Evolutionary conservation across 2,888 invertebrate species (phyloP), one percentile per base, ranked within the genome.

Genomic region (Macroteleia sp.): DNA sequence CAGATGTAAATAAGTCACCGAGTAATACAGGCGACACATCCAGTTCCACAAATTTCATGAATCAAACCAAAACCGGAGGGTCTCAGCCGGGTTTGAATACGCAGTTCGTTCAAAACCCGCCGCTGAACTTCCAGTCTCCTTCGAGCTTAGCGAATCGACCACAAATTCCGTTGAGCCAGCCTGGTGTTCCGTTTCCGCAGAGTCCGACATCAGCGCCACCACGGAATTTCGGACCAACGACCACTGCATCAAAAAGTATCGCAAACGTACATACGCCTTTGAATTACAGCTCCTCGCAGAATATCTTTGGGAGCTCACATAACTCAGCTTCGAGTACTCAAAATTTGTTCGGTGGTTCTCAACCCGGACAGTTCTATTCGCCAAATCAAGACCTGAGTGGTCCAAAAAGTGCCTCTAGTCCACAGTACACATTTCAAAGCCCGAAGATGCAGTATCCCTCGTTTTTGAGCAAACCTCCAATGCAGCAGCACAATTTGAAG

Each of bases 361-460:
- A 80, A 16, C 32, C 30, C n/a, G 70, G 30, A 42, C 78, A 62
- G 57, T 69, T 64, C 8, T 59, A 69, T 19, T 1, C 61, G 20
- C 80, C 74, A 44, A 82, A 44, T 54, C 79, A 77, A 57, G 77
- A 73, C 41, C 44, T 75, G 61, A 52, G 79, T 36, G 79, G 57
- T 30, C 67, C 73, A 46, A 79, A 74, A 77, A 77, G 79, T 73
- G 77, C 73, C 80, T 73, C 79, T 75, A 81, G 64, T 79, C 77
- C 69, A 17, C 80, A 73, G 59, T 69, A 44, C 61, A 61, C 73
- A 36, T 79, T 80, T 44, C 67, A 78, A 8, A 56, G 70, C 39
- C 74, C 52, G 32, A 75, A 77, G 30, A 16, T 62, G 12, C 81
- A 69, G 41, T 61, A 48, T 56, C 61, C 71, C 5, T 61, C 66